These are phyloP conservation scores for Mylabris phalerata DNA, from an alignment of 1,140 invertebrate species.

Conservation along the genomic window DNA sequence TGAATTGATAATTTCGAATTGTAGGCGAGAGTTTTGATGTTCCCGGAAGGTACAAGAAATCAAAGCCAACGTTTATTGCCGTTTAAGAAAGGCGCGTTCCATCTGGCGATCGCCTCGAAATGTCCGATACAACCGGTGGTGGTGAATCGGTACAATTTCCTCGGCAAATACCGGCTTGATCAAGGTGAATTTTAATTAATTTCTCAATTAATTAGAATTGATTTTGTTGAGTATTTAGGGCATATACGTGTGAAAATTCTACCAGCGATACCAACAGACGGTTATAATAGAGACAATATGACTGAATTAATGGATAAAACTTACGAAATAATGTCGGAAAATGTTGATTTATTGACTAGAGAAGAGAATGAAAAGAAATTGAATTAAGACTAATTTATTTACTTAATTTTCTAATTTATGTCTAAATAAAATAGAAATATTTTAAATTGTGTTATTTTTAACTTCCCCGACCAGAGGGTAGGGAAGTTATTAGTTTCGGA, in stretches of 20 bases:
- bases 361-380: slow-evolving; percentile 8
- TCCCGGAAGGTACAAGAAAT: slow-evolving; percentile 63
- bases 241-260: slow-evolving; percentile 62
- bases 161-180: slow-evolving; percentile 69
- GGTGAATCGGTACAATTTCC: slow-evolving; percentile 81
- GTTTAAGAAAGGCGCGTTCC: slow-evolving; percentile 93
- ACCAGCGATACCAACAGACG: slow-evolving; percentile 59
- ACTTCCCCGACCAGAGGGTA: no score
- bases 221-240: slow-evolving; percentile 44
- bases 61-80: slow-evolving; percentile 69
- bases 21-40: slow-evolving; percentile 49
- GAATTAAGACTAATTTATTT: not conserved
- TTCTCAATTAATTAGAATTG: slow-evolving; percentile 15
- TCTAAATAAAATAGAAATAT: no score
- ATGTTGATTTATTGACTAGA: slow-evolving; percentile 18
- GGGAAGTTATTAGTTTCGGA: no score
- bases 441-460: no score
- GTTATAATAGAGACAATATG: slow-evolving; percentile 56
- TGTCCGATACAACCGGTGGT: slow-evolving; percentile 83
- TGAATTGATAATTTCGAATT: not conserved
- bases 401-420: no score
- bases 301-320: slow-evolving; percentile 57
- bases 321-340: slow-evolving; percentile 55
- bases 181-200: slow-evolving; percentile 49
- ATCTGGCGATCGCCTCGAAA: slow-evolving; percentile 77